Evolutionary conservation across 2,113 vertebrate genomes (phyloP).

Genomic region (Hepsetus odoe): DNA sequence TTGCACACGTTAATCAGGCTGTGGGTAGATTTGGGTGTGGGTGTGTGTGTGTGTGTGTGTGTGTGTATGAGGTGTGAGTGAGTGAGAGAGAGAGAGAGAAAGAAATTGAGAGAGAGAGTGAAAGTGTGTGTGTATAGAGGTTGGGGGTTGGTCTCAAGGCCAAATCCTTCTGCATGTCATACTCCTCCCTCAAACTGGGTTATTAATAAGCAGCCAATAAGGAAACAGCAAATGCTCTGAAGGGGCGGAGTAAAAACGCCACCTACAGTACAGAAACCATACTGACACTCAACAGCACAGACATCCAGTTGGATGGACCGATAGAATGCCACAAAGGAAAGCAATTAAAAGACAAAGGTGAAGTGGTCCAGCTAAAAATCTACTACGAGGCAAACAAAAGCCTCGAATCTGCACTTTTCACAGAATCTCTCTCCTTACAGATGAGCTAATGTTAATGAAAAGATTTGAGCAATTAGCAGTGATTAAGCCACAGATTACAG

Average conservation of each 20-base stretch:
- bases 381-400: no score
- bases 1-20: slow-evolving; percentile 18
- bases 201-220: slow-evolving; percentile 58
- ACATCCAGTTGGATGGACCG: neutral
- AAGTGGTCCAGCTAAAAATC: no score
- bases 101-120: slow-evolving; percentile 11
- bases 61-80: neutral
- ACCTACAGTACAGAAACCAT: slow-evolving; percentile 16
- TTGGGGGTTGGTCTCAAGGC: neutral
- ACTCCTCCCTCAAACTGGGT: slow-evolving; percentile 27
- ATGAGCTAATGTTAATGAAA: no score
- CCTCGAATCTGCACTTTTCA: no score
- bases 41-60: slow-evolving; percentile 5
- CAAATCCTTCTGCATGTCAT: slow-evolving; percentile 29
- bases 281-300: slow-evolving; percentile 37
- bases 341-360: neutral
- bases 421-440: no score
- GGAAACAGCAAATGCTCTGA: slow-evolving; percentile 10
- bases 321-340: neutral
- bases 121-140: no score
- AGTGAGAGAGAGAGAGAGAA: slow-evolving; percentile 4
- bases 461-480: no score
- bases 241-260: slow-evolving; percentile 18
- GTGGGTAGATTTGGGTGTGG: neutral
- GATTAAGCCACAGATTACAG: no score